Evolutionary conservation across 2,113 vertebrate genomes (phyloP).

Genomic region (Sisor rabdophorus): DNA sequence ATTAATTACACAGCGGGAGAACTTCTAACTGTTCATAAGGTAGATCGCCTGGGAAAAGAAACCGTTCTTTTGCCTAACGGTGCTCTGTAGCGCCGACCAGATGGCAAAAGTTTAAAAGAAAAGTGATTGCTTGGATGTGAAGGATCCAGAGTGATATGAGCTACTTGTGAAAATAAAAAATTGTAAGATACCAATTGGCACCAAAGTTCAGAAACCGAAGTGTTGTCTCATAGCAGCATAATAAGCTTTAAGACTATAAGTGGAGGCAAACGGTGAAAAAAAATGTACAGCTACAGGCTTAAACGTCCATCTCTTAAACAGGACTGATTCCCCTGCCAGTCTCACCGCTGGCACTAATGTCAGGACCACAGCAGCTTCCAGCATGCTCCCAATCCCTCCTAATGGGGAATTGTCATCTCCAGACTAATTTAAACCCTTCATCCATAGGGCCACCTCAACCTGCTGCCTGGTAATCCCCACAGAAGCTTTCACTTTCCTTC

Average conservation of each 20-base stretch:
- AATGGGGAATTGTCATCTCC: conserved; percentile 78
- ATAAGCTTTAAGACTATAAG: not conserved
- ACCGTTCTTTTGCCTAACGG: too few species aligned
- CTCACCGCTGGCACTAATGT: conserved; percentile 56
- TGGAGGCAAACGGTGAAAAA: conserved; percentile 41
- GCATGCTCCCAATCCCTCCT: conserved; percentile 77
- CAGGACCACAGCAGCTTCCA: conserved; percentile 63
- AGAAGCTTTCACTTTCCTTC: conserved; percentile 56
- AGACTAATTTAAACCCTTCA: conserved; percentile 77
- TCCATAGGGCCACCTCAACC: conserved; percentile 70
- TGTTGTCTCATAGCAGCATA: too few species aligned
- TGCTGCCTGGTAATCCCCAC: conserved; percentile 69
- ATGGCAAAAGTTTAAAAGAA: too few species aligned
- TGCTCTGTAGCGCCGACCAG: too few species aligned
- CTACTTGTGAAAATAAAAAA: too few species aligned
- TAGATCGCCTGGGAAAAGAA: too few species aligned
- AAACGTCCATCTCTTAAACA: conserved; percentile 65
- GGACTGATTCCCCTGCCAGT: conserved; percentile 74
- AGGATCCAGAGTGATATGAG: too few species aligned
- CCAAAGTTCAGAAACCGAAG: too few species aligned
- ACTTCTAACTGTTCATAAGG: too few species aligned
- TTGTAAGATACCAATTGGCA: too few species aligned
- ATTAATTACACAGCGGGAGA: too few species aligned
- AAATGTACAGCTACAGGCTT: conserved; percentile 37
- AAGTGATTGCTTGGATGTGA: too few species aligned